Conservation (phyloP, 2,888 invertebrate species). For the Antitype chi region DNA sequence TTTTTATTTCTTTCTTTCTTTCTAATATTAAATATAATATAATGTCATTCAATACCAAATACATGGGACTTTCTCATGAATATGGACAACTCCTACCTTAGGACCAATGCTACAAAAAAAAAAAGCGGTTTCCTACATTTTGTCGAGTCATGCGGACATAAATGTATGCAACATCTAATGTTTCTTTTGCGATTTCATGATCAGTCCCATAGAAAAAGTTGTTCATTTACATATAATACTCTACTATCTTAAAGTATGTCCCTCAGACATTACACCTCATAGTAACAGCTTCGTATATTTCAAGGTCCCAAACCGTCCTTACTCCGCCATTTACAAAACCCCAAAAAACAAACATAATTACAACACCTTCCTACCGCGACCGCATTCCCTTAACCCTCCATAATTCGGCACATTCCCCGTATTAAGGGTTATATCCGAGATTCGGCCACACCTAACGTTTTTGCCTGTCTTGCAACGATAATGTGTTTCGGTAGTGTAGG, state of each 20-base stretch:
- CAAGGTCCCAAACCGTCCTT: neutral
- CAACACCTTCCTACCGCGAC: slow-evolving; percentile 26
- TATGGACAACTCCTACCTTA: no score
- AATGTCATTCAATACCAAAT: no score
- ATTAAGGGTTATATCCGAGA: slow-evolving; percentile 81
- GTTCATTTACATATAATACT: neutral
- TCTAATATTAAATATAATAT: no score
- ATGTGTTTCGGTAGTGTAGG: slow-evolving; percentile 44
- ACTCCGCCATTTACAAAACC: slow-evolving; percentile 21
- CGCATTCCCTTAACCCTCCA: slow-evolving; percentile 34
- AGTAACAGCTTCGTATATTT: neutral
- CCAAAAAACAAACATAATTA: slow-evolving; percentile 50
- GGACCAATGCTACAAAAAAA: neutral
- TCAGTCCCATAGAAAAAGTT: neutral
- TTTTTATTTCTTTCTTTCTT: no score
- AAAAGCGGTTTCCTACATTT: neutral
- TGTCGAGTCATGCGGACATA: neutral
- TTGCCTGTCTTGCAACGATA: slow-evolving; percentile 57
- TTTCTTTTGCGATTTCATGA: neutral
- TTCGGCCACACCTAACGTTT: slow-evolving; percentile 73
- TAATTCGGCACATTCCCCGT: slow-evolving; percentile 78
- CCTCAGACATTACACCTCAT: neutral
- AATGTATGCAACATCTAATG: no score
- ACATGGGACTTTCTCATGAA: no score
- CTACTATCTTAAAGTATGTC: neutral